Evolutionary conservation across 2,888 invertebrate genomes (phyloP).

Genomic region (Graphium colonna): DNA sequence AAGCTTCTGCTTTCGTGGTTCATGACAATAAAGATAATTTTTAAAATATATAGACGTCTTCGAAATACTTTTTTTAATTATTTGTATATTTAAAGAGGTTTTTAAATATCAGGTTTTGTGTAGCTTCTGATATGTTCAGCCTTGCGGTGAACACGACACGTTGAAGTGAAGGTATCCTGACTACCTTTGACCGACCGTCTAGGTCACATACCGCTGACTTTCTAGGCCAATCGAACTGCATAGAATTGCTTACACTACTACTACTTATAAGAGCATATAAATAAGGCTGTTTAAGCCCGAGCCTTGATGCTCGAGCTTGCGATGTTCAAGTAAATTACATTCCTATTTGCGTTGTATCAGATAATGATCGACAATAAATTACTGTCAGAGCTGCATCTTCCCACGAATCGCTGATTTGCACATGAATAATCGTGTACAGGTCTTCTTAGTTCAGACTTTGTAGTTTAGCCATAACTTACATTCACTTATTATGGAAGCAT

Average conservation of each 20-base stretch:
- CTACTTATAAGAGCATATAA: background rate
- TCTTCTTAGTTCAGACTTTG: background rate
- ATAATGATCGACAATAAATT: conserved; percentile 10
- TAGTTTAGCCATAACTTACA: conserved; percentile 3
- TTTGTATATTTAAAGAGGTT: too few relatives aligned
- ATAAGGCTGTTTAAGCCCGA: too few relatives aligned
- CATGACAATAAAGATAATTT: too few relatives aligned
- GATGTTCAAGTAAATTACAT: conserved; percentile 12
- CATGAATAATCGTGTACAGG: conserved; percentile 1
- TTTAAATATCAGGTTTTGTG: too few relatives aligned
- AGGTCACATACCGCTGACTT: conserved; percentile 54
- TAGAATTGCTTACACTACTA: conserved; percentile 16
- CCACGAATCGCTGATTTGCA: conserved; percentile 4
- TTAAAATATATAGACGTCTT: too few relatives aligned
- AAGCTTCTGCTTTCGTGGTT: too few relatives aligned
- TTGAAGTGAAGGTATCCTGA: conserved; percentile 61
- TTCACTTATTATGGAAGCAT: conserved; percentile 15
- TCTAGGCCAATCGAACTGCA: conserved; percentile 54
- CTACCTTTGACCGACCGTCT: conserved; percentile 68
- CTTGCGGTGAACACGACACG: too few relatives aligned
- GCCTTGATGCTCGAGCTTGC: background rate
- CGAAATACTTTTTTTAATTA: too few relatives aligned
- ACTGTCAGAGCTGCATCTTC: conserved; percentile 15
- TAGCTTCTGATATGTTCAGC: too few relatives aligned
- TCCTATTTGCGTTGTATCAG: background rate